Percentiles rank a stretch among this genome's conserved stretches.
phyloP scores from a whole-genome alignment of 2,797 vertebrate genomes.

The Neoniphon sammara region DNA sequence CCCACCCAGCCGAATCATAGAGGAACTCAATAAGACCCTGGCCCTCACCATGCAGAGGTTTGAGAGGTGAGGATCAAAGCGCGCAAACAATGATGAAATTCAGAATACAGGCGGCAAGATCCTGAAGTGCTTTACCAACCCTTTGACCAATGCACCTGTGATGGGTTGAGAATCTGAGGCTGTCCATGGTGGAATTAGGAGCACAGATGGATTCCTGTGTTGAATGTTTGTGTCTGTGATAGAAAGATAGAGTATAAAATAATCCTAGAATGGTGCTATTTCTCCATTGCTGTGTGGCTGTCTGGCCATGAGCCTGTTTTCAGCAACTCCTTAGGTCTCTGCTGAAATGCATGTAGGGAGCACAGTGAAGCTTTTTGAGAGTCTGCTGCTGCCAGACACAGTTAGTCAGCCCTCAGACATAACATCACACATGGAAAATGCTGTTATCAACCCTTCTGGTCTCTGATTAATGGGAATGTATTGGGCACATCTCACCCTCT shows the following conservation, averaged over 20 bases:
- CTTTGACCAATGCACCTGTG: background rate
- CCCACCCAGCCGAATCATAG: constrained; percentile 92
- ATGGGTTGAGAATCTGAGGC: background rate
- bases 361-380: background rate
- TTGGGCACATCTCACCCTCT: background rate
- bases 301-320: background rate
- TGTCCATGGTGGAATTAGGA: background rate
- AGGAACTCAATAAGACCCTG: constrained; percentile 96
- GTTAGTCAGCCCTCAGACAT: background rate
- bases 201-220: background rate
- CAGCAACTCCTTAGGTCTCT: background rate
- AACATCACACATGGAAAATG: constrained; percentile 6
- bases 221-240: background rate
- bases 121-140: background rate
- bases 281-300: background rate
- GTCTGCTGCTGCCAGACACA: background rate
- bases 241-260: background rate
- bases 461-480: background rate
- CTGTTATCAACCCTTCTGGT: background rate
- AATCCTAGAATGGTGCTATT: background rate
- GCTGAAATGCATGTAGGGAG: constrained; percentile 6
- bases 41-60: constrained; percentile 98
- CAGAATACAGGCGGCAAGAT: background rate
- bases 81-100: background rate
- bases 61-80: constrained; percentile 88